These are phyloP conservation scores for Troides oblongomaculatus DNA, from an alignment of 2,888 invertebrate species.

Conservation along the genomic window DNA sequence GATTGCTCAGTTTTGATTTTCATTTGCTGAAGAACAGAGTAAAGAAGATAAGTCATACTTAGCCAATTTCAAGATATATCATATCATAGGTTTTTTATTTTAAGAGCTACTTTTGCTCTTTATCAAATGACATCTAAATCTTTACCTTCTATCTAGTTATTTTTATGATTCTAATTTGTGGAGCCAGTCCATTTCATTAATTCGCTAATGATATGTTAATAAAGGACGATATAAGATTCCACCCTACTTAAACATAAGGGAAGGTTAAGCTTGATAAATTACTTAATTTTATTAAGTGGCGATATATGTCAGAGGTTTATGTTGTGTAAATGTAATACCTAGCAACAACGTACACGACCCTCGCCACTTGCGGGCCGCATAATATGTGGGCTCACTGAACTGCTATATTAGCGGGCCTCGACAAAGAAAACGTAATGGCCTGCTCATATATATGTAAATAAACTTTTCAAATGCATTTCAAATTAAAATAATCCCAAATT, in stretches of 20 bases:
- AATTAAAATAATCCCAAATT: slow-evolving; percentile 78
- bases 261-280: slow-evolving; percentile 61
- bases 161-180: not conserved
- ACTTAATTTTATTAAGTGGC: slow-evolving; percentile 76
- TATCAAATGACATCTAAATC: too few relatives aligned
- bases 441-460: slow-evolving; percentile 75
- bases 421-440: slow-evolving; percentile 70
- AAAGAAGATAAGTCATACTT: too few relatives aligned
- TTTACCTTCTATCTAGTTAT: not conserved
- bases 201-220: slow-evolving; percentile 16
- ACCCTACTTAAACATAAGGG: slow-evolving; percentile 18
- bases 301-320: slow-evolving; percentile 57
- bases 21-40: too few relatives aligned
- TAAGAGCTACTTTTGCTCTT: too few relatives aligned
- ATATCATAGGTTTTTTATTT: too few relatives aligned
- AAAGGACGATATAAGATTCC: slow-evolving; percentile 12
- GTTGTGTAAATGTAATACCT: slow-evolving; percentile 44
- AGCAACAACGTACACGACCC: slow-evolving; percentile 32
- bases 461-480: slow-evolving; percentile 72
- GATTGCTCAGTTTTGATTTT: too few relatives aligned
- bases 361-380: slow-evolving; percentile 41
- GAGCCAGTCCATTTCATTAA: slow-evolving; percentile 3
- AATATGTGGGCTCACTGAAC: slow-evolving; percentile 62
- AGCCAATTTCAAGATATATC: too few relatives aligned
- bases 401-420: slow-evolving; percentile 59